Percentiles rank a stretch among this genome's conserved stretches.
Evolutionary conservation across 2,797 vertebrate genomes (phyloP).

Genomic region (Lutjanus argentimaculatus): DNA sequence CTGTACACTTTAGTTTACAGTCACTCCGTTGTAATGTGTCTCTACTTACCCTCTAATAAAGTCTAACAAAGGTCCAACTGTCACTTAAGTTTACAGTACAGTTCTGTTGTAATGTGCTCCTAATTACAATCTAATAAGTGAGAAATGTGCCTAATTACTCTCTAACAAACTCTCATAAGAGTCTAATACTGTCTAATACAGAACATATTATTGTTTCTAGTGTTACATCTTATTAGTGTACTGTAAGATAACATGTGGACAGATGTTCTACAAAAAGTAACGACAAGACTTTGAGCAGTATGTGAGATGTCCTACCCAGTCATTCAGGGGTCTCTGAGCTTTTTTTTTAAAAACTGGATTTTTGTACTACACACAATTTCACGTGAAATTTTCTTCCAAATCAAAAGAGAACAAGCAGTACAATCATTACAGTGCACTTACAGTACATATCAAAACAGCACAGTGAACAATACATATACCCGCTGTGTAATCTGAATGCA

Average conservation of each 20-base stretch:
- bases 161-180: too few species aligned
- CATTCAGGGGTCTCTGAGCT: neutral
- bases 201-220: too few species aligned
- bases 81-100: too few species aligned
- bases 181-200: too few species aligned
- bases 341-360: conserved; percentile 1
- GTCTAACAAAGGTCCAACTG: too few species aligned
- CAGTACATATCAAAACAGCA: conserved; percentile 45
- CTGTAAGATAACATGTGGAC: neutral
- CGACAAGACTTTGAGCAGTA: neutral
- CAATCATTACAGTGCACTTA: conserved; percentile 43
- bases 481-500: conserved; percentile 77
- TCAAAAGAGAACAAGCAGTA: conserved; percentile 64
- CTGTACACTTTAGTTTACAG: too few species aligned
- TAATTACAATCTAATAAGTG: too few species aligned
- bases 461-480: conserved; percentile 59
- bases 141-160: too few species aligned
- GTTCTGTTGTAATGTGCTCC: too few species aligned
- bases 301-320: neutral
- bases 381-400: conserved; percentile 53
- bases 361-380: conserved; percentile 27
- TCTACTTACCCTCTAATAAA: too few species aligned
- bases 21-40: too few species aligned
- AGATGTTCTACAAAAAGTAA: conserved; percentile 1
- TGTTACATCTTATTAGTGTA: too few species aligned